Conservation (phyloP, 1,140 invertebrate genomes). For the Drosophila orena region DNA sequence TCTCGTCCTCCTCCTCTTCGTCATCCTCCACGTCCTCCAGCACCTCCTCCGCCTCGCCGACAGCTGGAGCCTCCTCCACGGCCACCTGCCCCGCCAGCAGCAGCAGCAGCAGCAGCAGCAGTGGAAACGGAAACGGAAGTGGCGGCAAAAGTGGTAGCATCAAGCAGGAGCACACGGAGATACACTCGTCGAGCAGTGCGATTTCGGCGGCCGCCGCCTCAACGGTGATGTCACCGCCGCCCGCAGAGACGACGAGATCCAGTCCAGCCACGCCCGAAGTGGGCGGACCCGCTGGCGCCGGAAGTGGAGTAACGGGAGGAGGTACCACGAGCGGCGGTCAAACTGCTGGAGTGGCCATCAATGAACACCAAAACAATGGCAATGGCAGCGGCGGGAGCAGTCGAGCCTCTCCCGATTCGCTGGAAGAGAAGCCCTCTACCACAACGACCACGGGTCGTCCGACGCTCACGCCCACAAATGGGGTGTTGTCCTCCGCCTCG, state of each 20-base stretch:
- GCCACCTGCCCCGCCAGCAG: slow-evolving; percentile 53
- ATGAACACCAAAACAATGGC: slow-evolving; percentile 77
- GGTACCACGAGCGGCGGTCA: slow-evolving; percentile 11
- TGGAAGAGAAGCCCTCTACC: slow-evolving; percentile 79
- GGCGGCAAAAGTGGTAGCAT: slow-evolving; percentile 53
- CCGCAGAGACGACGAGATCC: slow-evolving; percentile 52
- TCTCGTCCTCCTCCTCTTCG: slow-evolving; percentile 37
- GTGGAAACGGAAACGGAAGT: slow-evolving; percentile 10
- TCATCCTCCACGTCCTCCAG: slow-evolving; percentile 19
- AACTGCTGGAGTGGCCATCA: slow-evolving; percentile 32
- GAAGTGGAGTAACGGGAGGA: not conserved
- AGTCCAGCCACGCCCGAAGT: slow-evolving; percentile 4
- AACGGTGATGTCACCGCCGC: slow-evolving; percentile 84
- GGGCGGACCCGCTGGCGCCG: slow-evolving; percentile 1
- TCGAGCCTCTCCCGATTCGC: slow-evolving; percentile 79
- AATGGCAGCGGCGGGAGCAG: slow-evolving; percentile 70
- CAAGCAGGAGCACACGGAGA: slow-evolving; percentile 79
- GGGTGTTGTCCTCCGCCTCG: slow-evolving; percentile 39
- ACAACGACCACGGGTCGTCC: slow-evolving; percentile 52
- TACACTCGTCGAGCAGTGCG: slow-evolving; percentile 75
- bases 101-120: slow-evolving; percentile 35
- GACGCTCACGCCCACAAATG: slow-evolving; percentile 58
- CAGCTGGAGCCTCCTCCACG: slow-evolving; percentile 24
- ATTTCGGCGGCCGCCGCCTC: slow-evolving; percentile 69
- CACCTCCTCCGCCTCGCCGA: slow-evolving; percentile 31